These are phyloP conservation scores for Lota lota DNA, from an alignment of 2,113 vertebrate species.

Conservation along the genomic window DNA sequence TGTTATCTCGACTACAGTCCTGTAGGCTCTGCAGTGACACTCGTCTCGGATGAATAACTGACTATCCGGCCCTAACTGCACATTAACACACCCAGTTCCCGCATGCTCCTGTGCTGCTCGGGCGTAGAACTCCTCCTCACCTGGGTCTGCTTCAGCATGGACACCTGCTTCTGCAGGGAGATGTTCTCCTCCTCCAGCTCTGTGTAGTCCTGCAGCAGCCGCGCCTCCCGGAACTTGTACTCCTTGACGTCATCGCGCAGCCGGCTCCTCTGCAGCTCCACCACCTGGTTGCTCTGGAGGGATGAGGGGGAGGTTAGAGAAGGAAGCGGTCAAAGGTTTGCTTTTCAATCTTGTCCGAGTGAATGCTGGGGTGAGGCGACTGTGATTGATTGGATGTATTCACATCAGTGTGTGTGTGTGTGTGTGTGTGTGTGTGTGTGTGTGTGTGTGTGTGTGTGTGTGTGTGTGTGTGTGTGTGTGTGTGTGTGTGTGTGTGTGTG, in stretches of 20 bases:
- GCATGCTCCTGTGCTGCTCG: no score
- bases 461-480: slow-evolving; percentile 26
- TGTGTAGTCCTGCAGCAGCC: slow-evolving; percentile 93
- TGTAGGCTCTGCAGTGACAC: no score
- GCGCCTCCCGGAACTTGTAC: slow-evolving; percentile 92
- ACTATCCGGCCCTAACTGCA: no score
- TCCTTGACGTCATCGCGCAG: slow-evolving; percentile 96
- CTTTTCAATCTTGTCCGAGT: slow-evolving; percentile 19
- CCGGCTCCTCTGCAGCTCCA: slow-evolving; percentile 88
- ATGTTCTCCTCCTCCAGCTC: slow-evolving; percentile 99
- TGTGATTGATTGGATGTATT: slow-evolving; percentile 22
- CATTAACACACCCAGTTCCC: no score
- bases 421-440: slow-evolving; percentile 24
- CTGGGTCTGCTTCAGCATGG: slow-evolving; percentile 92
- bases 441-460: slow-evolving; percentile 18
- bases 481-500: slow-evolving; percentile 4
- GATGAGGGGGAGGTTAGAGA: slow-evolving; percentile 9
- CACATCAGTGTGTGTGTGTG: not conserved
- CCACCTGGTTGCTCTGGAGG: slow-evolving; percentile 83
- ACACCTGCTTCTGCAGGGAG: slow-evolving; percentile 98
- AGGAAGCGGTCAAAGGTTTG: slow-evolving; percentile 19
- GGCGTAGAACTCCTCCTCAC: slow-evolving; percentile 65
- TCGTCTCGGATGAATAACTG: no score
- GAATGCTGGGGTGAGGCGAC: not conserved
- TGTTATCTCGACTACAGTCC: no score